A percentile compares a stretch with the other conserved stretches of the same genome.
Evolutionary conservation across 2,888 invertebrate genomes (phyloP).

Genomic region (Cantharis rufa): DNA sequence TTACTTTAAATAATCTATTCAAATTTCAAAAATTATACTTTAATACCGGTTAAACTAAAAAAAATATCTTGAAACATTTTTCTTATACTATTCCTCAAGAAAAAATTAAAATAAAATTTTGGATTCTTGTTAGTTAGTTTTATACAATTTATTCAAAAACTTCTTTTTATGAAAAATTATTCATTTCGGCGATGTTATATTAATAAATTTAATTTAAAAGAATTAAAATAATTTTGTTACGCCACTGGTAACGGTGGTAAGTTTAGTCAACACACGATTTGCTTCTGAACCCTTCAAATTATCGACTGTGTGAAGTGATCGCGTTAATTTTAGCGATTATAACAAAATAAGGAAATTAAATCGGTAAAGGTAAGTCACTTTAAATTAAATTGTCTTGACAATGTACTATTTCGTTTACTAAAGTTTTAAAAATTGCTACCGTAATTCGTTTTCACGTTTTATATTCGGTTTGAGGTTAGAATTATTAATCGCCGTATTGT

Average conservation of each 20-base stretch:
- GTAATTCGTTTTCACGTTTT: background rate
- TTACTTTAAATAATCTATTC: background rate
- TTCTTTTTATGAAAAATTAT: too few species aligned
- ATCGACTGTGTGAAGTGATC: background rate
- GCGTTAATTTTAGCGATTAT: background rate
- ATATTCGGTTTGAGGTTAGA: slow-evolving; percentile 1
- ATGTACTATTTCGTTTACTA: background rate
- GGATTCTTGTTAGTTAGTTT: too few species aligned
- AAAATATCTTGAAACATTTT: too few species aligned
- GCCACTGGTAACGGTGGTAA: background rate
- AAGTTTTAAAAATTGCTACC: background rate
- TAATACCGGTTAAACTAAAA: too few species aligned
- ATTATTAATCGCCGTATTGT: background rate
- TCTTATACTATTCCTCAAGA: too few species aligned
- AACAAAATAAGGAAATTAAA: background rate
- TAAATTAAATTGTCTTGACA: background rate
- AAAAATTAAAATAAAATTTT: too few species aligned
- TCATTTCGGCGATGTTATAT: too few species aligned
- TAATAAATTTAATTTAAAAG: too few species aligned
- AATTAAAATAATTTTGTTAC: background rate
- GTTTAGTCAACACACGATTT: background rate
- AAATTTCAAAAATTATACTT: background rate
- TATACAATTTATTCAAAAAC: too few species aligned
- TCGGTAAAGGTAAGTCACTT: background rate
- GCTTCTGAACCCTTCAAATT: background rate